phyloP scores from a whole-genome alignment of 2,797 vertebrate species.

The Botia almorhae region DNA sequence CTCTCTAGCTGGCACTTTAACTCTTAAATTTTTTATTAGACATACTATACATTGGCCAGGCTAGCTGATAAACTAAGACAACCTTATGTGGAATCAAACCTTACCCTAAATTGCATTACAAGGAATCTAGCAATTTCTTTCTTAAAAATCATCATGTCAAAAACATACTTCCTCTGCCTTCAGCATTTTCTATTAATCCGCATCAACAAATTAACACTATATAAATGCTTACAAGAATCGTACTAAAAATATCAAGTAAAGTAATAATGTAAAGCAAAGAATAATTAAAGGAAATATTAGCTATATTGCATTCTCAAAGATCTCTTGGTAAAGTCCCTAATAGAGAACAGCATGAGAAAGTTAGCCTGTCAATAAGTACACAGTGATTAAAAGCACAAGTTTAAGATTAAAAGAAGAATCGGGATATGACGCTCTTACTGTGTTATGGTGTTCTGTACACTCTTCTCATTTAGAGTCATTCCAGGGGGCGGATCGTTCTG shows the following conservation, averaged over 20 bases:
- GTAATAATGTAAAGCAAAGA: not conserved
- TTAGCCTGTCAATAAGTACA: conserved; percentile 33
- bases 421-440: conserved; percentile 82
- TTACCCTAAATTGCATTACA: not conserved
- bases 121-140: not conserved
- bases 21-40: conserved; percentile 73
- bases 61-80: not conserved
- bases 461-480: conserved; percentile 98
- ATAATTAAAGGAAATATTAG: not conserved
- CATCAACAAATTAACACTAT: too few relatives aligned
- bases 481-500: conserved; percentile 98
- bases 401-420: conserved; percentile 25
- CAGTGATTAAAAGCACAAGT: conserved; percentile 6
- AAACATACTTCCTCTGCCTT: too few relatives aligned
- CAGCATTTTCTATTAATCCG: too few relatives aligned
- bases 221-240: not conserved
- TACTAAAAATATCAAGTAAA: not conserved
- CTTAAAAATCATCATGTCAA: too few relatives aligned
- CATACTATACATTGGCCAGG: conserved; percentile 66
- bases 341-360: not conserved
- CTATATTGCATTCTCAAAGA: not conserved
- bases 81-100: not conserved
- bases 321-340: not conserved
- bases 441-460: conserved; percentile 98
- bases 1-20: conserved; percentile 57